Percentiles rank a stretch among this genome's conserved stretches.
Conservation (phyloP, 2,888 invertebrate genomes). For the Altica lythri region DNA sequence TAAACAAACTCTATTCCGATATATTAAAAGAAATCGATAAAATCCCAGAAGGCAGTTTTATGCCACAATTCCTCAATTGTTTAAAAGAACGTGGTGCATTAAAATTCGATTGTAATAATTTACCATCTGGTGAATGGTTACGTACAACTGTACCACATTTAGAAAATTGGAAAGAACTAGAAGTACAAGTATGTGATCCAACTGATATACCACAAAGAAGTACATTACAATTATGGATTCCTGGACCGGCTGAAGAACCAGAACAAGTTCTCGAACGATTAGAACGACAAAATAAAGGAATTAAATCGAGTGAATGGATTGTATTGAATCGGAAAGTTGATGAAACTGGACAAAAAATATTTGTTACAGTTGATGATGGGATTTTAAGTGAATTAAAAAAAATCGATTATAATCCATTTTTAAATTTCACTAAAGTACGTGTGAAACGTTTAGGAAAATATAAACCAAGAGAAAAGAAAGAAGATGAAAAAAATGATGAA, state of each 20-base stretch:
- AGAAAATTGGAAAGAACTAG: slow-evolving; percentile 20
- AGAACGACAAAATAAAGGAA: slow-evolving; percentile 27
- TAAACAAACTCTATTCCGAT: slow-evolving; percentile 21
- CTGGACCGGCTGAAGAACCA: slow-evolving; percentile 21
- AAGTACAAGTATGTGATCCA: slow-evolving; percentile 22
- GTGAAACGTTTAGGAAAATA: slow-evolving; percentile 24
- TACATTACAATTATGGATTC: slow-evolving; percentile 24
- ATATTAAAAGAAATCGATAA: slow-evolving; percentile 25
- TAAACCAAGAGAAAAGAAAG: slow-evolving; percentile 19
- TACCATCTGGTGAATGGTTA: slow-evolving; percentile 26
- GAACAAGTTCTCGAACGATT: slow-evolving; percentile 25
- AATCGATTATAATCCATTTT: slow-evolving; percentile 23
- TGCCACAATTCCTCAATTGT: slow-evolving; percentile 29
- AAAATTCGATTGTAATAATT: slow-evolving; percentile 26
- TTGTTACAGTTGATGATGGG: slow-evolving; percentile 24
- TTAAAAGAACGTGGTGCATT: slow-evolving; percentile 21
- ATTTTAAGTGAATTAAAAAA: slow-evolving; percentile 23
- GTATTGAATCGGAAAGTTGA: slow-evolving; percentile 19
- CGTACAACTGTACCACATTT: slow-evolving; percentile 21
- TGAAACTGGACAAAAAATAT: slow-evolving; percentile 23
- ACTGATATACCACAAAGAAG: slow-evolving; percentile 21
- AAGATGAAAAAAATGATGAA: slow-evolving; percentile 4
- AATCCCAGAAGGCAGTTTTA: slow-evolving; percentile 23
- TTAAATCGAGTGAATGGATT: slow-evolving; percentile 26
- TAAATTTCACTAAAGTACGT: slow-evolving; percentile 26